These are phyloP conservation scores for Apamea epomidion DNA, from an alignment of 2,888 invertebrate genomes.

Conservation along the genomic window DNA sequence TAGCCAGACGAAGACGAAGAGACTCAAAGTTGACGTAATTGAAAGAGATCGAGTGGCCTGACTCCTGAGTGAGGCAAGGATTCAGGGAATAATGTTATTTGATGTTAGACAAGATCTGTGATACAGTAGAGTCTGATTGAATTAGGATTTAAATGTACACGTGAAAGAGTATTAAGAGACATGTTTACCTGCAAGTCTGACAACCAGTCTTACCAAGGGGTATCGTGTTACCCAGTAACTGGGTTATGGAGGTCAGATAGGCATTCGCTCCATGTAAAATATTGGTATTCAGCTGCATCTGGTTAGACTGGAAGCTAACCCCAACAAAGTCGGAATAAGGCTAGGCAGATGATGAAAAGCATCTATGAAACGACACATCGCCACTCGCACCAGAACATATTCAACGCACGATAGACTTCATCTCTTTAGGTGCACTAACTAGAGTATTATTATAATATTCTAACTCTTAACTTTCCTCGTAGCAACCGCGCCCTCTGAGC, in stretches of 20 bases:
- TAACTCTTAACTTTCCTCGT: background rate
- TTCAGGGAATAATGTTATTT: background rate
- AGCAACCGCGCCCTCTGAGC: background rate
- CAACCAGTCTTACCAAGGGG: background rate
- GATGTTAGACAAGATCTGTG: background rate
- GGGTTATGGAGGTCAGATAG: background rate
- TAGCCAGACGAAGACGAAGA: slow-evolving; percentile 17
- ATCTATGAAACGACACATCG: background rate
- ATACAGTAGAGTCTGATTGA: background rate
- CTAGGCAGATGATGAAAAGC: background rate
- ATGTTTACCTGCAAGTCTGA: background rate
- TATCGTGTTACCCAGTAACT: no score
- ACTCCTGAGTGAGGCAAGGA: background rate
- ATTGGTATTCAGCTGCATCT: background rate
- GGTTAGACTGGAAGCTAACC: background rate
- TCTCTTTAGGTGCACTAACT: background rate
- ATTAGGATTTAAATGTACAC: background rate
- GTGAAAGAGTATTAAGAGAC: background rate
- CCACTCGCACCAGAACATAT: background rate
- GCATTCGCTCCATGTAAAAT: no score
- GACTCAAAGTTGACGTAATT: slow-evolving; percentile 29
- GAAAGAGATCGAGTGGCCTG: slow-evolving; percentile 29
- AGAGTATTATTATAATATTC: background rate
- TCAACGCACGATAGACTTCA: background rate
- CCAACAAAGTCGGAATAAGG: background rate